A percentile compares a stretch with the other conserved stretches of the same genome.
These are phyloP conservation scores for Euthynnus affinis DNA, from an alignment of 2,797 vertebrate species.

Conservation along the genomic window DNA sequence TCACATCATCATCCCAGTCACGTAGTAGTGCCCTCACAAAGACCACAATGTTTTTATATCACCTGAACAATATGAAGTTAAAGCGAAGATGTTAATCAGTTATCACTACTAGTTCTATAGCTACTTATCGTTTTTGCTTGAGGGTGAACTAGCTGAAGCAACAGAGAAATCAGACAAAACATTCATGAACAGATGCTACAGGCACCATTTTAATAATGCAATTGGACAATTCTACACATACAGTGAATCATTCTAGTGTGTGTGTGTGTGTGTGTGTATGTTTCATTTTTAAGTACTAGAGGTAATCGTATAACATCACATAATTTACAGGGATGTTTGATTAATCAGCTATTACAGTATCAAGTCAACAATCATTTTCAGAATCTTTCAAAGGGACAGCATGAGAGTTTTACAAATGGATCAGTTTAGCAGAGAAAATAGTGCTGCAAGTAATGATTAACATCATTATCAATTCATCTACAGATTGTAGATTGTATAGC, in stretches of 20 bases:
- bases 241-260: not conserved
- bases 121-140: conserved; percentile 21
- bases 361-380: not conserved
- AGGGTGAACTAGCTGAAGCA: conserved; percentile 30
- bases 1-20: conserved; percentile 23
- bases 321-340: too few species aligned
- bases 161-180: conserved; percentile 19
- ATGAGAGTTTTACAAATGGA: not conserved
- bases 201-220: conserved; percentile 42
- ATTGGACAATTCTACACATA: conserved; percentile 11
- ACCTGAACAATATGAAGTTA: not conserved
- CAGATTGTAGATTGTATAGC: not conserved
- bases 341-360: not conserved
- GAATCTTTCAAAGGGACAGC: not conserved
- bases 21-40: conserved; percentile 1
- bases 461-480: not conserved
- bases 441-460: not conserved
- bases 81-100: conserved; percentile 12
- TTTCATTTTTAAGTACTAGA: not conserved
- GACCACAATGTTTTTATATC: conserved; percentile 1
- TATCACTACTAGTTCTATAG: not conserved
- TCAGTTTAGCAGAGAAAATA: not conserved
- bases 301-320: too few species aligned
- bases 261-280: not conserved
- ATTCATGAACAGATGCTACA: conserved; percentile 27